Evolutionary conservation across 2,113 vertebrate genomes (phyloP), one percentile per base, ranked within the genome.

Genomic region (Phoenicopterus ruber): DNA sequence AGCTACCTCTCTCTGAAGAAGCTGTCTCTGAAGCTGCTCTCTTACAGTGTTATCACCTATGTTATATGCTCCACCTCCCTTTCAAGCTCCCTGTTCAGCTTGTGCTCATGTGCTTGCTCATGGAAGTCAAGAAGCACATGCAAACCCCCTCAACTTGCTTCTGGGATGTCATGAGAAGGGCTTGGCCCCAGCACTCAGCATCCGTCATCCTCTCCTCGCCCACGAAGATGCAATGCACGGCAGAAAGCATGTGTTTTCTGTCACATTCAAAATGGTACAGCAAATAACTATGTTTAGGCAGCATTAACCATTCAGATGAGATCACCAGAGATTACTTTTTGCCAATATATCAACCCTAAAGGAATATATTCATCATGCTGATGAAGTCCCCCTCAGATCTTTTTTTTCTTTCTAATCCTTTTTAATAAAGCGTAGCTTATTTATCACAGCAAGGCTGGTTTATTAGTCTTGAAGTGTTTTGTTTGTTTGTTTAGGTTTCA

Each of bases 381-480:
- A 91, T 80, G 7, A 94, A 89, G 65, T 32, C 17, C 24, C 25
- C 8, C 82, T 94, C 84, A 86, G 94, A 94, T 88, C 59, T 81
- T 36, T 74, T 36, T 50, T 62, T 49, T 49, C 19, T 85, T 91
- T 87, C 70, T 24, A 83, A 83, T 86, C 20, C 28, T 86, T 55
- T 88, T 71, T 57, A 84, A 85, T 58, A 73, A 81, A 91, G 18
- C 29, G 38, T 54, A 44, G 49, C 10, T 78, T 87, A 58, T 94
- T n/a, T 93, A 65, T 67, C 31, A 87, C 52, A 82, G 32, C 29
- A 74, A 74, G 42, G 36, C 59, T 57, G 58, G 76, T 88, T 88
- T 94, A 85, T 95, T 88, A 94, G 36, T 63, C 73, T 52, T 91
- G 61, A 90, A 95, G 89, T 82, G 72, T 34, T 93, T 79, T 81